Conservation (phyloP, 2,888 invertebrate genomes). For the Podabrus alpinus region DNA sequence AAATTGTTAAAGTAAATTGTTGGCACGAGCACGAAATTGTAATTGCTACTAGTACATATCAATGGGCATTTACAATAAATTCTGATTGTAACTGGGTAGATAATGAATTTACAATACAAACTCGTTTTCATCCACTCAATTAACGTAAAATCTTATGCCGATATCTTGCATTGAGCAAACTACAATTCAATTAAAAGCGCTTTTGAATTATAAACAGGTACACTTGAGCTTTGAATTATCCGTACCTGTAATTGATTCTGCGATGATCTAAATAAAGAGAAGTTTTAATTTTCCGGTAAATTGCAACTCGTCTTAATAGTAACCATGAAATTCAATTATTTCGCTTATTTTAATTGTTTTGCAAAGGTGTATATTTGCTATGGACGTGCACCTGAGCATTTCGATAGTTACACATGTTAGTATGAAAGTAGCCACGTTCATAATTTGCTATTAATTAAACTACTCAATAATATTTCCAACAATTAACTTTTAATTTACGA, state of each 20-base stretch:
- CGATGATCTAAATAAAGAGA: conserved; percentile 17
- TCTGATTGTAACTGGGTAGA: conserved; percentile 19
- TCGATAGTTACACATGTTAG: background rate
- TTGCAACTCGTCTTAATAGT: conserved; percentile 26
- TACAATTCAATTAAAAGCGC: background rate
- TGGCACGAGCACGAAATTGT: conserved; percentile 9
- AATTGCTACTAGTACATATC: conserved; percentile 10
- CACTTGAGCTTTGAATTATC: background rate
- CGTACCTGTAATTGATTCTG: conserved; percentile 15
- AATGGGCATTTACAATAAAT: conserved; percentile 14
- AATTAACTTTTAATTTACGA: background rate
- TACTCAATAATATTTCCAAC: background rate
- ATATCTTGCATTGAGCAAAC: background rate
- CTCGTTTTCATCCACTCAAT: conserved; percentile 19
- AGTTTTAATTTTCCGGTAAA: conserved; percentile 29
- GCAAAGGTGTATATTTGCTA: conserved; percentile 15
- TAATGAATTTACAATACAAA: conserved; percentile 15
- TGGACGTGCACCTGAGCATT: conserved; percentile 19
- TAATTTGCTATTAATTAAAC: background rate
- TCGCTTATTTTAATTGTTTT: conserved; percentile 22
- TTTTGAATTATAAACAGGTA: background rate
- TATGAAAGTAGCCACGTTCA: background rate
- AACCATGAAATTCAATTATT: conserved; percentile 23
- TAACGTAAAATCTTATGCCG: conserved; percentile 10
- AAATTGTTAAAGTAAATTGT: conserved; percentile 8